Base-by-base conservation (phyloP, 2,888 invertebrate genomes). In the Pandemis corylana region DNA sequence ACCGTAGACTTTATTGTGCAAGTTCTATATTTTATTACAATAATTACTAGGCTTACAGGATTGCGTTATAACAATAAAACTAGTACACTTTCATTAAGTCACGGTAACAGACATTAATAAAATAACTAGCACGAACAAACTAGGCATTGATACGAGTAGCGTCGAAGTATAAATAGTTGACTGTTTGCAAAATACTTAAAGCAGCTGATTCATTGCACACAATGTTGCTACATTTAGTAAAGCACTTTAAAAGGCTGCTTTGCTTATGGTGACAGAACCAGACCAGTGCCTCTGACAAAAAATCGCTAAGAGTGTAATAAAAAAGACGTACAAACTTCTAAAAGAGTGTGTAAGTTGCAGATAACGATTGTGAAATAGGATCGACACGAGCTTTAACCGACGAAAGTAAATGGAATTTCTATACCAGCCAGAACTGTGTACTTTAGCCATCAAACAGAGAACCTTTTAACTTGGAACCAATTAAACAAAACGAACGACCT, bases 401-500 rank as follows among this genome's bases (percentile, higher is more conserved):
- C 9, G 9, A 15, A 64, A n/a, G 41, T 41, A 12, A 41, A 15
- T 44, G 9, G 12, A 42, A 42, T 63, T 44, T 10, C n/a, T 64
- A 15, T 64, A 44, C 15, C 36, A 64, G 9, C 63, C 13, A 13
- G 7, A 44, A 44, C 44, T 44, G 15, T 15, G 41, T 13, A 62
- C 59, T 62, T 42, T 5, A 44, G 53, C 41, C 15, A 67, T 53
- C 67, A 67, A 53, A 53, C 51, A 67, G 49, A 20, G 53, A 53
- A 15, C 15, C 53, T 61, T 20, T 13, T 69, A 41, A 28, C 10
- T 59, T 28, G 61, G n/a, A 46, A 9, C 13, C 63, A 63, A 70
- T 61, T 59, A 71, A 71, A 66, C 12, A 71, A 71, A 41, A 44
- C 15, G 41, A 71, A 66, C 61, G 65, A 49, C 49, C n/a, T 13